A percentile compares a stretch with the other conserved stretches of the same genome.
phyloP scores from a whole-genome alignment of 2,797 vertebrate species.

The Gorsachius magnificus region DNA sequence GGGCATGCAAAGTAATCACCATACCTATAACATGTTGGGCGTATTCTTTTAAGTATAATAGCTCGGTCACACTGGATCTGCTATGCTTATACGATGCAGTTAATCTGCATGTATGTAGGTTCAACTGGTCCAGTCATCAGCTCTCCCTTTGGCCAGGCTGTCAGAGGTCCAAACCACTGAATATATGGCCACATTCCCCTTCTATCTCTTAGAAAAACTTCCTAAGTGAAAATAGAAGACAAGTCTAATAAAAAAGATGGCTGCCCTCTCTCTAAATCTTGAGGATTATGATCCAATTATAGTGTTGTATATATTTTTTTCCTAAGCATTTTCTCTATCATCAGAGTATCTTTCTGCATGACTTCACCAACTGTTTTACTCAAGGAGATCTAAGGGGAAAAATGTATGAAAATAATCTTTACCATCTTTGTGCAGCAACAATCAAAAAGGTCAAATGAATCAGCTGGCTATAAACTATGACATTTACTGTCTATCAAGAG shows the following conservation, averaged over 20 bases:
- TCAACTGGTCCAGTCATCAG: neutral
- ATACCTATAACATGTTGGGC: neutral
- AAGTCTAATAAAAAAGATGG: neutral
- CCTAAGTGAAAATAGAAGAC: neutral
- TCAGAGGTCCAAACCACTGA: neutral
- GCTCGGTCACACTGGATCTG: neutral
- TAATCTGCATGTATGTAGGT: neutral
- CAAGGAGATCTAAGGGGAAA: neutral
- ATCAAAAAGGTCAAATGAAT: constrained; percentile 47
- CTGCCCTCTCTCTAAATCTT: neutral
- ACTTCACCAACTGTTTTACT: neutral
- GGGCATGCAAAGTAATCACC: neutral
- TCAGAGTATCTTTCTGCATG: neutral
- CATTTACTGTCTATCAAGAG: constrained; percentile 56
- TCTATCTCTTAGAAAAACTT: neutral
- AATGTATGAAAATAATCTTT: constrained; percentile 2
- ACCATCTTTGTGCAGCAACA: neutral
- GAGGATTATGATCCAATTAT: neutral
- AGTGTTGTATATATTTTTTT: neutral
- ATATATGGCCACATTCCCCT: neutral
- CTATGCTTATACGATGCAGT: neutral
- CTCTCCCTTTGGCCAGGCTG: neutral
- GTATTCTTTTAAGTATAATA: neutral
- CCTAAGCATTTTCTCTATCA: neutral
- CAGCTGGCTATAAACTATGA: constrained; percentile 55